These are phyloP conservation scores for Danio rerio DNA, from an alignment of 2,113 vertebrate genomes.

Conservation along the genomic window GRCz12tu NC_133185.1:42680501-42681000, in stretches of 20 bases:
- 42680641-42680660: too few relatives aligned
- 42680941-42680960: neutral
- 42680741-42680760: too few relatives aligned
- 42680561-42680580: too few relatives aligned
- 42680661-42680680: too few relatives aligned
- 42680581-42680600: too few relatives aligned
- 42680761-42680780: neutral
- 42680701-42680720: too few relatives aligned
- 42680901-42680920: neutral
- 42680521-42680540: neutral
- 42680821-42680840: neutral
- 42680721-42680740: too few relatives aligned
- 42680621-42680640: too few relatives aligned
- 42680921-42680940: neutral
- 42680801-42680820: too few relatives aligned
- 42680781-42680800: slow-evolving; percentile 65
- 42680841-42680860: neutral
- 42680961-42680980: neutral
- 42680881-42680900: neutral
- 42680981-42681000: neutral
- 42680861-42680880: neutral
- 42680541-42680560: too few relatives aligned
- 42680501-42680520: neutral
- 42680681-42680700: too few relatives aligned
- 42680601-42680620: too few relatives aligned